Evolutionary conservation across 2,888 invertebrate species (phyloP).

Genomic region (Dexiosoma caninum): DNA sequence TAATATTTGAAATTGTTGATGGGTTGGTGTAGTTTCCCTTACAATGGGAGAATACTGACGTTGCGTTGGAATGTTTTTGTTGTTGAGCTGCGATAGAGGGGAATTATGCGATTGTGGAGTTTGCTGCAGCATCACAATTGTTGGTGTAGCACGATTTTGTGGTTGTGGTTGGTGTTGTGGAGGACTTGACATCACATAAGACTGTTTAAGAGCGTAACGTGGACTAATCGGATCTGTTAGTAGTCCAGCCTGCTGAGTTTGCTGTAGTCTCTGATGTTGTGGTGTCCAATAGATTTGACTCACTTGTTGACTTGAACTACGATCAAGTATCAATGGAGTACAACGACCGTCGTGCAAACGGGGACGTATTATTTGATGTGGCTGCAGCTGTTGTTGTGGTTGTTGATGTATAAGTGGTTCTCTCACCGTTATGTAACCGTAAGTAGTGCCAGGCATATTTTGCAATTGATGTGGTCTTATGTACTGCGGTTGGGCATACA

Average conservation of each 20-base stretch:
- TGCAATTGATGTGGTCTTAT: slow-evolving; percentile 68
- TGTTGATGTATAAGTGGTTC: slow-evolving; percentile 56
- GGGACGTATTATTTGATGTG: slow-evolving; percentile 61
- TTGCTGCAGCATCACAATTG: slow-evolving; percentile 57
- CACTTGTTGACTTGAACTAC: slow-evolving; percentile 69
- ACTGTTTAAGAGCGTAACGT: slow-evolving; percentile 67
- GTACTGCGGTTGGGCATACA: slow-evolving; percentile 68
- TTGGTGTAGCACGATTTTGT: slow-evolving; percentile 63
- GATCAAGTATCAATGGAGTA: slow-evolving; percentile 75
- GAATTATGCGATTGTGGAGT: slow-evolving; percentile 46
- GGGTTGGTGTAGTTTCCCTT: slow-evolving; percentile 56
- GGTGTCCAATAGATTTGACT: slow-evolving; percentile 76
- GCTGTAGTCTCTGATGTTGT: slow-evolving; percentile 68
- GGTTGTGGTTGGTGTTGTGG: slow-evolving; percentile 45
- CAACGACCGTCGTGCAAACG: slow-evolving; percentile 71
- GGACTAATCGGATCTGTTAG: slow-evolving; percentile 68
- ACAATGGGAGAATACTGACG: slow-evolving; percentile 58
- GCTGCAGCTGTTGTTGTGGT: slow-evolving; percentile 62
- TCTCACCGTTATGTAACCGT: slow-evolving; percentile 67
- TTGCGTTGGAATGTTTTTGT: slow-evolving; percentile 62
- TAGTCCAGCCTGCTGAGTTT: slow-evolving; percentile 68
- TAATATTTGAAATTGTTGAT: slow-evolving; percentile 29
- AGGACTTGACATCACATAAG: slow-evolving; percentile 68
- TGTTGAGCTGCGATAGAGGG: slow-evolving; percentile 55
- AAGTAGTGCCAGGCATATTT: slow-evolving; percentile 66